A percentile compares a stretch with the other conserved stretches of the same genome.
Conservation (phyloP, 2,113 vertebrate species). For the Tricholaema leucomelas region DNA sequence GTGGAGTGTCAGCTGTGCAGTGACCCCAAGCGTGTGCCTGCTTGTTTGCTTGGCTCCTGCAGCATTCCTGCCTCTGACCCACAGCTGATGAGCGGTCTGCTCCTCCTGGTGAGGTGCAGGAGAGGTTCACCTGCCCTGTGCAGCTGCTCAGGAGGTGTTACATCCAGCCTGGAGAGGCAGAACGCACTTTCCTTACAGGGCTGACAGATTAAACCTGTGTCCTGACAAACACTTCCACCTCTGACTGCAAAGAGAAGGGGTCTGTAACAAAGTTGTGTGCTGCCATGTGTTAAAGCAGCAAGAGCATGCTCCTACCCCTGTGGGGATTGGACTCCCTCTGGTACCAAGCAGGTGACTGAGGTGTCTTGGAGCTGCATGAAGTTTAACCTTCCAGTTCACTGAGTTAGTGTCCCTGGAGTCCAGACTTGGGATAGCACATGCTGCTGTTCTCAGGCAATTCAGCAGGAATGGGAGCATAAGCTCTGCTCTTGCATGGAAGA, state of each 20-base stretch:
- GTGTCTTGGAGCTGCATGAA: neutral
- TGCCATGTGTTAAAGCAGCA: neutral
- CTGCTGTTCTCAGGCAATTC: accelerated
- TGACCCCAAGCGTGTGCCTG: neutral
- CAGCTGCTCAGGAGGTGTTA: neutral
- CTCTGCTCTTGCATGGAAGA: neutral
- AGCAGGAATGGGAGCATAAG: accelerated
- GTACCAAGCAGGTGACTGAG: neutral
- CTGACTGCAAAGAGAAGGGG: neutral
- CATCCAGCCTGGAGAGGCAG: neutral
- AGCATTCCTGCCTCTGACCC: neutral
- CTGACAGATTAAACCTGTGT: neutral
- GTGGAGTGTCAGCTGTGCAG: neutral
- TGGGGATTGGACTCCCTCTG: too few relatives aligned
- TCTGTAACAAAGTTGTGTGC: neutral
- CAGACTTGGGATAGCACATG: neutral
- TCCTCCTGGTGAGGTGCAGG: neutral
- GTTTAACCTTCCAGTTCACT: neutral
- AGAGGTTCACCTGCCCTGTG: too few relatives aligned
- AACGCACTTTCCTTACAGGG: neutral
- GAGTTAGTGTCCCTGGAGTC: neutral
- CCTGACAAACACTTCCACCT: neutral
- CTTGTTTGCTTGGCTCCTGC: neutral
- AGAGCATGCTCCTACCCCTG: too few relatives aligned
- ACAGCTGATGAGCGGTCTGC: accelerated